phyloP scores from a whole-genome alignment of 2,113 vertebrate species.

The Castor canadensis region DNA sequence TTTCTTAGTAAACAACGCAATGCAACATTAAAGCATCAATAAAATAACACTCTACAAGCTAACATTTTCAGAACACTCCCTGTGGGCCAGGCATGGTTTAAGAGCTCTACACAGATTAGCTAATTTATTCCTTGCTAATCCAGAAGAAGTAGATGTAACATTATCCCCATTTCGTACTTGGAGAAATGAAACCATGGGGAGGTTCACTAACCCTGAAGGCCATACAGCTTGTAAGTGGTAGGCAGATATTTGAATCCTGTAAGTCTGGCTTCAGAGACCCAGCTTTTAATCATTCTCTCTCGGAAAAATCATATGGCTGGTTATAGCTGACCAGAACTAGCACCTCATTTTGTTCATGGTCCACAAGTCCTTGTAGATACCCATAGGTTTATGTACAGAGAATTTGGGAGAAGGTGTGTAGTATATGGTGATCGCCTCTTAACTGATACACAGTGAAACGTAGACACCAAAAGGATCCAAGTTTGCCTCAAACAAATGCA shows the following conservation, averaged over 20 bases:
- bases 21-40: neutral
- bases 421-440: neutral
- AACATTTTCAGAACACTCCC: neutral
- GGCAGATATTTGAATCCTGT: neutral
- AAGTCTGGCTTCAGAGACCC: neutral
- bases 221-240: neutral
- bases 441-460: neutral
- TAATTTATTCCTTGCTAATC: constrained; percentile 54
- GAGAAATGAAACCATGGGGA: constrained; percentile 18
- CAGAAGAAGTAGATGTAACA: constrained; percentile 30
- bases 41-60: constrained; percentile 27
- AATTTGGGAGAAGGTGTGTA: neutral
- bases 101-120: constrained; percentile 45
- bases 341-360: neutral
- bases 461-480: neutral
- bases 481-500: neutral
- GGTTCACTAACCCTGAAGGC: neutral
- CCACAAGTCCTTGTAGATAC: neutral
- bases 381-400: neutral
- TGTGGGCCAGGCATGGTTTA: neutral
- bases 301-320: neutral
- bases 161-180: constrained; percentile 17
- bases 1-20: neutral
- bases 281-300: neutral
- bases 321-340: neutral